Conservation (phyloP, 2,797 vertebrate species). For the Bryconaethiops microstoma region DNA sequence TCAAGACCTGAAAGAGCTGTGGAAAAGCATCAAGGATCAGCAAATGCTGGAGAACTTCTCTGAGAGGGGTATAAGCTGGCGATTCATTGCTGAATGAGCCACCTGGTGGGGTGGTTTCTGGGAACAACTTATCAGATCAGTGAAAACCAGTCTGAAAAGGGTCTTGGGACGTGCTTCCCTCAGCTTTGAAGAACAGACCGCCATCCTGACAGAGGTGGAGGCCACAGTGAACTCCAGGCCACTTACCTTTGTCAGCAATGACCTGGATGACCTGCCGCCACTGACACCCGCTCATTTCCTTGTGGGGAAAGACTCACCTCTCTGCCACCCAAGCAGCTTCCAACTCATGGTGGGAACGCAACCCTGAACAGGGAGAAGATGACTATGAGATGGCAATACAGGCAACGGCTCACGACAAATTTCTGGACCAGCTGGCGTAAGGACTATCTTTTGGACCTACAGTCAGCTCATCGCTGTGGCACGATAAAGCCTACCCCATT, state of each 20-base stretch:
- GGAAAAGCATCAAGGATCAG: constrained; percentile 12
- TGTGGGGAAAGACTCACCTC: not conserved
- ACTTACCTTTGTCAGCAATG: not conserved
- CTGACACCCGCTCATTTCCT: constrained; percentile 47
- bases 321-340: no score
- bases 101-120: constrained; percentile 40
- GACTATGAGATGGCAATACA: constrained; percentile 12
- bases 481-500: constrained; percentile 13
- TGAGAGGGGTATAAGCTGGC: constrained; percentile 36
- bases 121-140: constrained; percentile 33
- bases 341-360: no score
- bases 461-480: constrained; percentile 31
- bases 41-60: constrained; percentile 21
- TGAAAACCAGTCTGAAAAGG: constrained; percentile 37
- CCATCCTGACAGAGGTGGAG: constrained; percentile 40
- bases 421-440: constrained; percentile 41
- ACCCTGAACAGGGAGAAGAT: not conserved
- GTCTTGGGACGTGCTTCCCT: constrained; percentile 29
- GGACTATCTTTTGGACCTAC: constrained; percentile 45
- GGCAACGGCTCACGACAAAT: constrained; percentile 28
- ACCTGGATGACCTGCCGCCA: constrained; percentile 18
- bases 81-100: constrained; percentile 34
- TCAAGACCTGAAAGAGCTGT: constrained; percentile 27
- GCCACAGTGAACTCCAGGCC: constrained; percentile 35
- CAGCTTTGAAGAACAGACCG: constrained; percentile 36